Conservation (phyloP, 64 coral and sea anemone genomes). For the Montipora capricornis region DNA sequence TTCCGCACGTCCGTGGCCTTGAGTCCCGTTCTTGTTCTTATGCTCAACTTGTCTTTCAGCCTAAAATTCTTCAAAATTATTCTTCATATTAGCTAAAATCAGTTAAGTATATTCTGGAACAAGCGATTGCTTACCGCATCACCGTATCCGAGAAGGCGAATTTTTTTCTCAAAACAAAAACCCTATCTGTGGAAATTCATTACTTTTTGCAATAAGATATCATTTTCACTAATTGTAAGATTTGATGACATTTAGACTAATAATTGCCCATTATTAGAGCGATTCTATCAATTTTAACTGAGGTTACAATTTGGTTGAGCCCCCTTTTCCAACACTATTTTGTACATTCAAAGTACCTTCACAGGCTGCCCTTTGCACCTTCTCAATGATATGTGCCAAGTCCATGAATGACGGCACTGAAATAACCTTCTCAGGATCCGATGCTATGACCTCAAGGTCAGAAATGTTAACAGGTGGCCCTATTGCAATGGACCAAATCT, state of each 20-base stretch:
- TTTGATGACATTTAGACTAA: no score
- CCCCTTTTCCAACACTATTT: neutral
- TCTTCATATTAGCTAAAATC: no score
- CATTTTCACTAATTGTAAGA: neutral
- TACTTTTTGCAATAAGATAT: neutral
- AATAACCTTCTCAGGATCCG: slow-evolving; percentile 47
- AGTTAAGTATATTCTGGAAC: no score
- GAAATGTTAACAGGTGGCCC: slow-evolving; percentile 30
- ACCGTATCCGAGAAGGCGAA: neutral
- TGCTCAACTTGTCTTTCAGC: no score
- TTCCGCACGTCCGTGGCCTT: no score
- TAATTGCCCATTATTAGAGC: no score
- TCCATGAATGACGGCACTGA: slow-evolving; percentile 13
- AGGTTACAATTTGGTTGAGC: no score
- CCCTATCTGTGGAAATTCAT: neutral
- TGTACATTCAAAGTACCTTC: slow-evolving; percentile 23
- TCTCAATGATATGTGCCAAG: slow-evolving; percentile 1
- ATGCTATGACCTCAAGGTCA: slow-evolving; percentile 39
- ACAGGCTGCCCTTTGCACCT: slow-evolving; percentile 13
- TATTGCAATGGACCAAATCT: slow-evolving; percentile 66
- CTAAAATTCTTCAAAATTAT: no score
- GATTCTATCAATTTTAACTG: no score
- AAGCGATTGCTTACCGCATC: no score
- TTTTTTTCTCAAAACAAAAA: neutral
- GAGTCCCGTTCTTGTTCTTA: no score